Conservation (phyloP, 92 coral and sea anemone genomes). For the Meandrina meandrites region DNA sequence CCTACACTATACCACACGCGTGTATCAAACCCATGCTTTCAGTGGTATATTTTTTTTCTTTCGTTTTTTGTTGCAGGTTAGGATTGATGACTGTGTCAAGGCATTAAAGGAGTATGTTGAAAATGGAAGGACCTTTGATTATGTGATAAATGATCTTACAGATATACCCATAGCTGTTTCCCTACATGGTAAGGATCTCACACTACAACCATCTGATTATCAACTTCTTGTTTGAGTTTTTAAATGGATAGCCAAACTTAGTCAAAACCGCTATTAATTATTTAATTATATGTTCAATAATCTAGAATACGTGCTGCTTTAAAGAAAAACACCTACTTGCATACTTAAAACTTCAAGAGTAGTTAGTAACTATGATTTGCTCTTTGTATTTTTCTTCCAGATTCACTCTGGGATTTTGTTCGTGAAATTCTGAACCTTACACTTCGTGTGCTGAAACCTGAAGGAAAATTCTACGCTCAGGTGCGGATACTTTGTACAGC, state of each 20-base stretch:
- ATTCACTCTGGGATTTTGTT: conserved; percentile 67
- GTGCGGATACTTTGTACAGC: conserved; percentile 1
- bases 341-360: no score
- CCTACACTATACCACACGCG: background rate
- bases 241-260: background rate
- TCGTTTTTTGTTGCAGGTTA: conserved; percentile 28
- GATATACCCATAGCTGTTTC: conserved; percentile 56
- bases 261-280: no score
- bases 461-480: conserved; percentile 68
- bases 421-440: conserved; percentile 58
- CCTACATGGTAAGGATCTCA: conserved; percentile 37
- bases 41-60: background rate
- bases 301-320: no score
- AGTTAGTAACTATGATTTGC: background rate
- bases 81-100: conserved; percentile 63
- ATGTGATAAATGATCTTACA: conserved; percentile 72
- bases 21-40: background rate
- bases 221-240: background rate
- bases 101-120: conserved; percentile 50
- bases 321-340: no score
- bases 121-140: conserved; percentile 63
- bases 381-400: conserved; percentile 18
- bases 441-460: conserved; percentile 54
- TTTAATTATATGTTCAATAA: no score
- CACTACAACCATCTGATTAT: background rate